A percentile compares a stretch with the other conserved stretches of the same genome.
Conservation (phyloP, 2,113 vertebrate species). For the Tetrao urogallus region DNA sequence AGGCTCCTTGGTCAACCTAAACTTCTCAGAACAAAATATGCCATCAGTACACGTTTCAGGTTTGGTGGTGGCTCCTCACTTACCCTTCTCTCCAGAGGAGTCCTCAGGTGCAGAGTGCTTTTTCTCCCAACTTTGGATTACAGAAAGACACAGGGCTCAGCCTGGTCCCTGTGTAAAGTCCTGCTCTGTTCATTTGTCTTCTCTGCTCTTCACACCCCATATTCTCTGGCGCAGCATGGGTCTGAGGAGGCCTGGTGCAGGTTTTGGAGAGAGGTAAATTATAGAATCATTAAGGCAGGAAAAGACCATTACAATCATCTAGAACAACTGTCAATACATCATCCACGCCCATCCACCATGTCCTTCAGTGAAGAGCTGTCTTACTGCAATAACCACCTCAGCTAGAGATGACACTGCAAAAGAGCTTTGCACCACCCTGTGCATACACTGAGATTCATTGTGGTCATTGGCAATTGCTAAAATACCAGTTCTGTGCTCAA, state of each 20-base stretch:
- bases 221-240: not conserved
- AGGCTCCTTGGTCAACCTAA: not conserved
- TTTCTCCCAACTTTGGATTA: not conserved
- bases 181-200: rapidly evolving
- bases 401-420: rapidly evolving
- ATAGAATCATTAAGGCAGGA: too few species aligned
- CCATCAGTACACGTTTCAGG: not conserved
- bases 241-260: not conserved
- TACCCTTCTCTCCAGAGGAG: not conserved
- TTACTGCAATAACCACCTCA: not conserved
- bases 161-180: not conserved
- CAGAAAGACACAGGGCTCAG: not conserved
- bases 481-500: rapidly evolving
- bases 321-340: too few species aligned
- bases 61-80: not conserved
- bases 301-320: too few species aligned
- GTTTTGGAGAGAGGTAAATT: not conserved
- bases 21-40: not conserved
- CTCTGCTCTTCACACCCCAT: not conserved
- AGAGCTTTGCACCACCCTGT: not conserved
- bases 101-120: not conserved
- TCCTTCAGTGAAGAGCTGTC: not conserved
- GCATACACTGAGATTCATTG: rapidly evolving
- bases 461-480: not conserved
- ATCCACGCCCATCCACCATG: too few species aligned